phyloP scores from a whole-genome alignment of 1,140 invertebrate species.

The Drosophila ambigua region DNA sequence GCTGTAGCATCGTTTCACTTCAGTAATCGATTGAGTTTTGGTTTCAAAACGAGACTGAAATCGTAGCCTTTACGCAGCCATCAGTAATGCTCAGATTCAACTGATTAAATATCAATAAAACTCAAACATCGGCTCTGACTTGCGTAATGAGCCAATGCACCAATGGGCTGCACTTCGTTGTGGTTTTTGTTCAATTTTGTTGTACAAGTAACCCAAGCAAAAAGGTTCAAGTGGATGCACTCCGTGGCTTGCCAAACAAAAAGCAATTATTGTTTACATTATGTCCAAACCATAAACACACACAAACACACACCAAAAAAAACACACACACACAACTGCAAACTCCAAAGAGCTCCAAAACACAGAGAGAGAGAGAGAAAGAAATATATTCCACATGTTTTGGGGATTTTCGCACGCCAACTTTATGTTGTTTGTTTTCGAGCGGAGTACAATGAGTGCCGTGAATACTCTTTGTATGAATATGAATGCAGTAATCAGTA shows the following conservation, averaged over 20 bases:
- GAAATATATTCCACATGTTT: slow-evolving; percentile 19
- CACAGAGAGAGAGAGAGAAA: slow-evolving; percentile 4
- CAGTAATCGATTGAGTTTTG: too few species aligned
- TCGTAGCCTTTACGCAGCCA: too few species aligned
- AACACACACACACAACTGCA: too few species aligned
- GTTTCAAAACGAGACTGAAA: too few species aligned
- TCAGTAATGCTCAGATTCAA: too few species aligned
- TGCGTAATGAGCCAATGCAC: too few species aligned
- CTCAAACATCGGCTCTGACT: too few species aligned
- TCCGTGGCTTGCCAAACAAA: slow-evolving; percentile 38
- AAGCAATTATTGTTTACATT: slow-evolving; percentile 40
- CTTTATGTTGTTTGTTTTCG: slow-evolving; percentile 36
- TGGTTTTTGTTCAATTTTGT: slow-evolving; percentile 6
- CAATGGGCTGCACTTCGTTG: too few species aligned
- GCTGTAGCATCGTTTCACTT: too few species aligned
- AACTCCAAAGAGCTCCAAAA: slow-evolving; percentile 26
- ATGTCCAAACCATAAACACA: slow-evolving; percentile 44
- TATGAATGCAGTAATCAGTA: slow-evolving; percentile 45
- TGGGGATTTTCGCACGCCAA: slow-evolving; percentile 48
- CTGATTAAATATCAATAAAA: too few species aligned
- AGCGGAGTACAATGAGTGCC: too few species aligned
- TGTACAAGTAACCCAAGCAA: slow-evolving; percentile 9
- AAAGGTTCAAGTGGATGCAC: slow-evolving; percentile 32
- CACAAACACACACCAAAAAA: slow-evolving; percentile 8
- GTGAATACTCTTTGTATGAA: slow-evolving; percentile 14